phyloP scores from a whole-genome alignment of 2,797 vertebrate species.

The Chrosomus eos region DNA sequence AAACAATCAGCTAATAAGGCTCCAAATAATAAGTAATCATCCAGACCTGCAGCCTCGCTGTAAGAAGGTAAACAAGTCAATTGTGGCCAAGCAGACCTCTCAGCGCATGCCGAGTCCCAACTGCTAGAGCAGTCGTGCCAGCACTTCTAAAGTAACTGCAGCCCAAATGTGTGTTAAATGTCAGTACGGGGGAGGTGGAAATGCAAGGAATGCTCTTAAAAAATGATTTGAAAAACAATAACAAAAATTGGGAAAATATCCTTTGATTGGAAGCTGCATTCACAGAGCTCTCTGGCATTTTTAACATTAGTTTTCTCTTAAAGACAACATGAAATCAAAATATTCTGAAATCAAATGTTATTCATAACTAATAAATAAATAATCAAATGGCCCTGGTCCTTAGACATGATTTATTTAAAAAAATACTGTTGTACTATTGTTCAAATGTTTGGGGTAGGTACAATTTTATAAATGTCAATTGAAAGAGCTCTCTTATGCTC shows the following conservation, averaged over 20 bases:
- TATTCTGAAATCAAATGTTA: neutral
- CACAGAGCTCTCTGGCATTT: neutral
- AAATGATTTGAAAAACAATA: conserved; percentile 11
- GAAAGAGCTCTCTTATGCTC: neutral
- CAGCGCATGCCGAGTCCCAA: conserved; percentile 5
- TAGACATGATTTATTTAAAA: neutral
- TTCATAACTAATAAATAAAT: neutral
- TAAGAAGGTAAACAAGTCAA: conserved; percentile 48
- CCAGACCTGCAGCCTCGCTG: conserved; percentile 14
- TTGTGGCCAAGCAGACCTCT: conserved; percentile 26
- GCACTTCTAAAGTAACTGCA: neutral
- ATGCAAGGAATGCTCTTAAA: conserved; percentile 13
- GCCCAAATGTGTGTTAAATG: neutral
- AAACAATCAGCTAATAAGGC: conserved; percentile 60
- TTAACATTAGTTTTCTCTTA: neutral
- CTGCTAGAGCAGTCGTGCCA: neutral
- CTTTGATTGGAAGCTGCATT: conserved; percentile 2
- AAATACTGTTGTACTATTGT: neutral
- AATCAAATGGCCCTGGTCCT: neutral
- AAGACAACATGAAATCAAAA: neutral
- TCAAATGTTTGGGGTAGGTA: neutral
- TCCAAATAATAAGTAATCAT: conserved; percentile 53
- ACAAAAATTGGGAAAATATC: conserved; percentile 34
- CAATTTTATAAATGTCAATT: neutral
- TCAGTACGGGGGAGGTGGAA: conserved; percentile 28